Base-by-base conservation (phyloP, 2,888 invertebrate genomes). In the Hirtodrosophila histrioides region DNA sequence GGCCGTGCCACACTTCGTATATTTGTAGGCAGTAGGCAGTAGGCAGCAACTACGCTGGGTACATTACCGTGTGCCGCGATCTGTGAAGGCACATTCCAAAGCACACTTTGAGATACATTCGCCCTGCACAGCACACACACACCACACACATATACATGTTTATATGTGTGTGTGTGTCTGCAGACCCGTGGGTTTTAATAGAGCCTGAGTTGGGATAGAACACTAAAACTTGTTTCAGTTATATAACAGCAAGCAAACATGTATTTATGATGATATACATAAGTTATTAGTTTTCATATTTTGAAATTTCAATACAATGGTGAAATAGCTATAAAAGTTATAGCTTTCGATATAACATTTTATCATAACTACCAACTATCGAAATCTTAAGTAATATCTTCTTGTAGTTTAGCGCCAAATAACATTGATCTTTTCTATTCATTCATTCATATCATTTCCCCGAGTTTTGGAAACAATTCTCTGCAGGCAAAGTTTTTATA, bases 41-140 rank as follows among this genome's bases (percentile, higher is more conserved):
- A 44, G n/a, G n/a, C n/a, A n/a, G n/a, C n/a, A 44, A 37, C 39
- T 61, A 60, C 55, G 75, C 55, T 62, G 61, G 45, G 64, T 65
- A 69, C 75, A 87, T 86, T 89, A 88, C 80, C 75, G 88, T 89
- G 89, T 87, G 83, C 90, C 86, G 69, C 84, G 88, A 89, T 87
- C 89, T 89, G 89, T 89, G 89, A 90, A 89, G 90, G 88, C 89
- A 88, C 90, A 89, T 88, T 86, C 89, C 90, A 84, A 76, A 83
- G 86, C 76, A 86, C 86, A 66, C 73, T 88, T 88, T 89, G 70
- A 78, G 81, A 72, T 54, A 70, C 60, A 68, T 51, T 51, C 45
- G 35, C 35, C 39, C 51, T 39, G 49, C 5, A 27, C 35, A 33
- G 31, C 11, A 48, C 44, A 39, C 43, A 44, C 10, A 29, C 46